Evolutionary conservation across 2,113 vertebrate genomes (phyloP).

Genomic region (Tragelaphus strepsiceros): DNA sequence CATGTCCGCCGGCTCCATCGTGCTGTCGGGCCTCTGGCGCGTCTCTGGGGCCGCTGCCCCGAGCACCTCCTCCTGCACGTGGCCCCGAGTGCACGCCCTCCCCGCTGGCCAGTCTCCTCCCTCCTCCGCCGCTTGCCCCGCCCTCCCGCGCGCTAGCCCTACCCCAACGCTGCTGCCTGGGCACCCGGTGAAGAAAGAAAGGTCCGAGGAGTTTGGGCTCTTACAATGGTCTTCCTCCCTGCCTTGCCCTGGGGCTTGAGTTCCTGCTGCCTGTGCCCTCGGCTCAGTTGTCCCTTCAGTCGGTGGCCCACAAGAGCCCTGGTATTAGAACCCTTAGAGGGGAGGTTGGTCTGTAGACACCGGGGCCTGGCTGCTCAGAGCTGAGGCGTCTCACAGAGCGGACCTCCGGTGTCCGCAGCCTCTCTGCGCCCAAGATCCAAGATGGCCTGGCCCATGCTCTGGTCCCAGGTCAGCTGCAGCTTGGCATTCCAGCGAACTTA

Average conservation of each 20-base stretch:
- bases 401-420: rapidly evolving
- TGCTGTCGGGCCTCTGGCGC: neutral
- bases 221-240: rapidly evolving
- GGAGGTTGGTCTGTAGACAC: neutral
- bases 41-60: neutral
- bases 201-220: neutral
- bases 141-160: neutral
- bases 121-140: neutral
- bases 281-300: neutral
- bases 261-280: neutral
- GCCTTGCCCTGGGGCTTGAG: neutral
- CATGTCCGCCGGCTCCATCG: neutral
- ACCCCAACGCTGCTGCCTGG: rapidly evolving
- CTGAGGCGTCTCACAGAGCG: neutral
- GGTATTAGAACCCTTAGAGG: neutral
- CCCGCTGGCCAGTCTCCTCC: neutral
- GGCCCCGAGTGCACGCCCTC: neutral
- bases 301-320: neutral
- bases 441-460: neutral
- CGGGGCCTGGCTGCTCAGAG: neutral
- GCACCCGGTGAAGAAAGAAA: neutral
- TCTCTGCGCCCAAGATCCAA: neutral
- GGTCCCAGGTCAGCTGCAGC: neutral
- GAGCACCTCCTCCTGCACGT: rapidly evolving
- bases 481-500: neutral